Conservation (phyloP, 2,797 vertebrate species). For the Micropoecilia bifurca region DNA sequence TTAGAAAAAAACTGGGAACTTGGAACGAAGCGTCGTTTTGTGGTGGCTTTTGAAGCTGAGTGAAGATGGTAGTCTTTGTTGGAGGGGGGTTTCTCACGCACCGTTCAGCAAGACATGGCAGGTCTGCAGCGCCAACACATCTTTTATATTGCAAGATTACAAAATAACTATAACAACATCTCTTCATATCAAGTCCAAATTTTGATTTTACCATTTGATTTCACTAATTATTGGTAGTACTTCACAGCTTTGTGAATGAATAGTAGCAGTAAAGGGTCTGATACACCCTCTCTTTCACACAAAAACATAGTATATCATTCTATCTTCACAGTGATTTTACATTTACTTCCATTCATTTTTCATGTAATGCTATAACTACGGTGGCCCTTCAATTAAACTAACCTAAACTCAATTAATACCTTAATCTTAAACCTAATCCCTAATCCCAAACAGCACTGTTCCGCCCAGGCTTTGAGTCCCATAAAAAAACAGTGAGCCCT, state of each 20-base stretch:
- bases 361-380: too few species aligned
- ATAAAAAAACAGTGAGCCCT: too few species aligned
- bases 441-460: too few species aligned
- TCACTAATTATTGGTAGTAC: constrained; percentile 37
- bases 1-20: constrained; percentile 21
- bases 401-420: too few species aligned
- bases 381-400: too few species aligned
- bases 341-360: too few species aligned
- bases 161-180: constrained; percentile 59
- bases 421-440: too few species aligned
- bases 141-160: constrained; percentile 60
- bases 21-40: constrained; percentile 31
- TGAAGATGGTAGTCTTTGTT: constrained; percentile 62
- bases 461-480: too few species aligned
- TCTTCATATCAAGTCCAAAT: constrained; percentile 26
- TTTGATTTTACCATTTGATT: constrained; percentile 42
- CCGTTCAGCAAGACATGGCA: constrained; percentile 55
- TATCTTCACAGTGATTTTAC: too few species aligned
- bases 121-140: constrained; percentile 52
- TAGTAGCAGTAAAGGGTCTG: constrained; percentile 43
- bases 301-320: background rate
- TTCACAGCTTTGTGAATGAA: constrained; percentile 32
- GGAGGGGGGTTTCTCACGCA: constrained; percentile 61
- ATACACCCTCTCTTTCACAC: background rate
- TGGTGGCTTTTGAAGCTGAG: constrained; percentile 45